Evolutionary conservation across 1,140 invertebrate species (phyloP).

Genomic region (Oscheius sp.): DNA sequence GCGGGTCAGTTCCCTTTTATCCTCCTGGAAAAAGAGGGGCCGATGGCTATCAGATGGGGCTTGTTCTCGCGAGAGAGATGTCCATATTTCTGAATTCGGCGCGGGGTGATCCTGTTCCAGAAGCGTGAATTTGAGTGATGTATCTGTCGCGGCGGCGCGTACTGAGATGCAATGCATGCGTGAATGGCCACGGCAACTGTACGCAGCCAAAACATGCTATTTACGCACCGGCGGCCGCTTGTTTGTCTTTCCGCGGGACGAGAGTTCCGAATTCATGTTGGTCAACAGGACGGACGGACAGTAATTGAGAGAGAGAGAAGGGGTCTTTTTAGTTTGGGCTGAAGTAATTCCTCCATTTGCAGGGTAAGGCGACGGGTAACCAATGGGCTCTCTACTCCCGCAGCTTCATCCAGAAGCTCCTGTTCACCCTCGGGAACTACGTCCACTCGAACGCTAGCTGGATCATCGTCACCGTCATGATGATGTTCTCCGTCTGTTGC

Average conservation of each 20-base stretch:
- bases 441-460: constrained; percentile 42
- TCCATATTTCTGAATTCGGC: neutral
- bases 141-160: constrained; percentile 1
- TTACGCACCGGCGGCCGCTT: constrained; percentile 11
- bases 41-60: neutral
- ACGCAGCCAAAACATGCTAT: too few species aligned
- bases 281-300: neutral
- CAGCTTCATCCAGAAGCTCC: constrained; percentile 40
- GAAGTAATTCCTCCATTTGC: neutral
- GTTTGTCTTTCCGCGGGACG: neutral
- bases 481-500: constrained; percentile 45
- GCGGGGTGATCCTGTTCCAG: neutral
- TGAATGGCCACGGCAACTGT: constrained; percentile 4
- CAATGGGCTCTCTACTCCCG: constrained; percentile 45
- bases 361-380: constrained; percentile 48
- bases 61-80: neutral
- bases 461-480: constrained; percentile 42
- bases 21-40: neutral
- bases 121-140: neutral
- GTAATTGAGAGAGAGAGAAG: neutral
- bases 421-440: constrained; percentile 26
- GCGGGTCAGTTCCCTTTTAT: constrained; percentile 24
- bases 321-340: constrained; percentile 2
- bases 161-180: constrained; percentile 9
- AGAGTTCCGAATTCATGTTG: too few species aligned